Conservation (phyloP, 2,113 vertebrate genomes). For the Chiloscyllium plagiosum region DNA sequence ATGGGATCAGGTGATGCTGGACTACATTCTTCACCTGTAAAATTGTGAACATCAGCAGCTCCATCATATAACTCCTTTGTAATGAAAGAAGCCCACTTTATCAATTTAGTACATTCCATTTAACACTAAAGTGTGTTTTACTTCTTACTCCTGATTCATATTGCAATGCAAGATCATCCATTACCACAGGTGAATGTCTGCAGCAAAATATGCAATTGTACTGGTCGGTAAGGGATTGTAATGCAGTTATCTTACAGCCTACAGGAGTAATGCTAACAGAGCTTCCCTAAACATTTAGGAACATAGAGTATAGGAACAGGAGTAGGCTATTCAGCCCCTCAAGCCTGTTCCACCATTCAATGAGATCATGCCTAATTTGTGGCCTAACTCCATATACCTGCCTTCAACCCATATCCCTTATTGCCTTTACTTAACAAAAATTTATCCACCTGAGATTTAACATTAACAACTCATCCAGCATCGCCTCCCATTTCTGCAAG, state of each 20-base stretch:
- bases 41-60: not conserved
- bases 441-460: too few relatives aligned
- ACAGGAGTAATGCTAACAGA: not conserved
- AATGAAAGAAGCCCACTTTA: not conserved
- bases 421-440: too few relatives aligned
- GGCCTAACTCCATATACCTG: too few relatives aligned
- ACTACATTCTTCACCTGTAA: conserved; percentile 45
- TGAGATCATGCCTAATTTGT: too few relatives aligned
- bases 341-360: too few relatives aligned
- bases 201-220: too few relatives aligned
- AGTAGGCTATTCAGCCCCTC: too few relatives aligned
- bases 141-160: not conserved
- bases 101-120: not conserved
- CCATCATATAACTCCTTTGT: not conserved
- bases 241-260: not conserved
- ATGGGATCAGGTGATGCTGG: conserved; percentile 39
- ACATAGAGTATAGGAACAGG: too few relatives aligned
- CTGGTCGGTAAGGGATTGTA: not conserved
- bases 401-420: too few relatives aligned
- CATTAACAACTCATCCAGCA: too few relatives aligned
- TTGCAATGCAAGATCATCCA: not conserved
- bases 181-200: not conserved
- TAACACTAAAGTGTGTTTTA: not conserved
- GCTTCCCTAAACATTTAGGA: not conserved
- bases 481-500: too few relatives aligned